Conservation (phyloP, 2,888 invertebrate genomes). For the Scaptomyza parva region DNA sequence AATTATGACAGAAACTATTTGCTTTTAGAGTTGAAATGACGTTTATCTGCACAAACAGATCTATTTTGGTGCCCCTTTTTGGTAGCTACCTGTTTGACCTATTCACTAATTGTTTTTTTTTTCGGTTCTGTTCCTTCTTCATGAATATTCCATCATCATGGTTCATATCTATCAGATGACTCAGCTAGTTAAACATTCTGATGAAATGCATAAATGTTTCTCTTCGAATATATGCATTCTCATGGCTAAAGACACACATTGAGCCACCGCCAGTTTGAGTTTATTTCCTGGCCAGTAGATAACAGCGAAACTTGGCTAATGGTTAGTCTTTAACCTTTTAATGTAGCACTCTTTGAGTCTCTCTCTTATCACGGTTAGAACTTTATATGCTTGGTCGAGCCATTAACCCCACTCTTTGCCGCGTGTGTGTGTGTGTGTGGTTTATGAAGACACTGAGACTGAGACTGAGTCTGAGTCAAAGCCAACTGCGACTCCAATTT, state of each 20-base stretch:
- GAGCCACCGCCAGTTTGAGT: slow-evolving; percentile 8
- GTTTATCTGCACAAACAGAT: slow-evolving; percentile 56
- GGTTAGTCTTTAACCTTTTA: slow-evolving; percentile 78
- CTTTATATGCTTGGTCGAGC: slow-evolving; percentile 56
- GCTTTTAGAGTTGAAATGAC: slow-evolving; percentile 56
- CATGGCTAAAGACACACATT: slow-evolving; percentile 25
- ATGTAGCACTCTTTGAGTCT: slow-evolving; percentile 69
- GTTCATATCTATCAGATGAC: slow-evolving; percentile 63
- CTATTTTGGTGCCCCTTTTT: slow-evolving; percentile 43
- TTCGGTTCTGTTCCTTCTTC: slow-evolving; percentile 15
- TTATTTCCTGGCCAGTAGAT: slow-evolving; percentile 45
- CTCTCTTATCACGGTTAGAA: slow-evolving; percentile 63
- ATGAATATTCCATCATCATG: slow-evolving; percentile 60
- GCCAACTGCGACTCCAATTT: slow-evolving; percentile 55
- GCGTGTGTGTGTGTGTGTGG: too few relatives aligned
- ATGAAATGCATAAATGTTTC: slow-evolving; percentile 53
- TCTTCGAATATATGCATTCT: slow-evolving; percentile 60
- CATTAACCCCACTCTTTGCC: slow-evolving; percentile 58
- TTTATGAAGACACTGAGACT: slow-evolving; percentile 44
- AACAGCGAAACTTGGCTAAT: slow-evolving; percentile 73
- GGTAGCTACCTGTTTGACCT: slow-evolving; percentile 62
- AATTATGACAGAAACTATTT: slow-evolving; percentile 64
- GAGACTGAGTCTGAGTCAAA: slow-evolving; percentile 24
- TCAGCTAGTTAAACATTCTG: slow-evolving; percentile 69
- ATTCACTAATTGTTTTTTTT: slow-evolving; percentile 51